Evolutionary conservation across 1,140 invertebrate species (phyloP), one percentile per base, ranked within the genome.

Genomic region (Plodia interpunctella): DNA sequence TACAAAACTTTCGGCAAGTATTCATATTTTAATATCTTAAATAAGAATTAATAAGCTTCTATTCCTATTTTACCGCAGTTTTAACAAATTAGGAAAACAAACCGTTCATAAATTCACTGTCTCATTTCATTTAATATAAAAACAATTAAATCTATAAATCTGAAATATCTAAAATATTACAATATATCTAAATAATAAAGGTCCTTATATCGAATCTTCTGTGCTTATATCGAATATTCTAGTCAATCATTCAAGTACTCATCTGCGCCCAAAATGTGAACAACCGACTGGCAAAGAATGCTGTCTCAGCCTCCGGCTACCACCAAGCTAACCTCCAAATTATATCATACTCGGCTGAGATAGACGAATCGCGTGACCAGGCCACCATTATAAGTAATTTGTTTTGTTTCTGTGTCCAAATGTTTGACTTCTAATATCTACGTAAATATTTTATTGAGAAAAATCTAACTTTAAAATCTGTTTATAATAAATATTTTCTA

Each of bases 361-460:
- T 86, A 87, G 82, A 75, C 74, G 72, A 81, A 88, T 88, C 80
- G 86, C 86, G 86, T 88, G 86, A 79, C 78, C 62, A 62, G 20
- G 21, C 56, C 57, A 58, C 72, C 70, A 87, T 88, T 87, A 83
- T 69, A n/a, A 65, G 78, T 83, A 78, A 88, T 86, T 85, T 53
- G 80, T 80, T 78, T 51, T 51, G 18, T 20, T 51, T 51, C 49
- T 19, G 13, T 35, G 13, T 1, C 32, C 8, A 35, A 35, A 35
- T 35, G 32, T 35, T 35, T 35, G 32, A 9, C 13, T 35, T 10
- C 8, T 35, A 35, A 11, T n/a, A n/a, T n/a, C n/a, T n/a, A n/a
- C n/a, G n/a, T n/a, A n/a, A n/a, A n/a, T n/a, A n/a, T n/a, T n/a
- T n/a, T n/a, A n/a, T n/a, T 11, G 9, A 35, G 9, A 35, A 35